A percentile compares a stretch with the other conserved stretches of the same genome.
Conservation (phyloP, 2,888 invertebrate species). For the Archaeoteleia sp. region DNA sequence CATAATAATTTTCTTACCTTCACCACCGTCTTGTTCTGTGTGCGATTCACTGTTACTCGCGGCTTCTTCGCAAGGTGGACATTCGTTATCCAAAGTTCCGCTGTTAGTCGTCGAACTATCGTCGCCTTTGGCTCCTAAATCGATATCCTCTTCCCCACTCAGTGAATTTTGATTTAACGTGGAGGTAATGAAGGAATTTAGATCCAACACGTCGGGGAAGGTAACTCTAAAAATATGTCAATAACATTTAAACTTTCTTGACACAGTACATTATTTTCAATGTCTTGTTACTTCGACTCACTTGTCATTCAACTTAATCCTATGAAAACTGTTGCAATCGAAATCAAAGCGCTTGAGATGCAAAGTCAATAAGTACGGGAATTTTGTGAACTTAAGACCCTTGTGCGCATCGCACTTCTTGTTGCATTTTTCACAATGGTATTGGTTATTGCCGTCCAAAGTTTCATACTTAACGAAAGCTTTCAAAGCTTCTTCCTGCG, state of each 20-base stretch:
- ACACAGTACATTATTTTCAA: background rate
- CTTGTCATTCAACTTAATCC: slow-evolving; percentile 92
- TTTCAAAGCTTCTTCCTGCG: slow-evolving; percentile 85
- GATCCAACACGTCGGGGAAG: slow-evolving; percentile 86
- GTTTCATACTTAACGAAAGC: slow-evolving; percentile 91
- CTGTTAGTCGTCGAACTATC: slow-evolving; percentile 83
- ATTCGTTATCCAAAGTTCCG: slow-evolving; percentile 81
- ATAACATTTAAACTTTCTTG: slow-evolving; percentile 17
- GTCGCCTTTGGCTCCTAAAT: slow-evolving; percentile 78
- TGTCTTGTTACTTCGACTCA: slow-evolving; percentile 70
- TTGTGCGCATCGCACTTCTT: slow-evolving; percentile 93
- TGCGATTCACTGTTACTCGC: slow-evolving; percentile 62
- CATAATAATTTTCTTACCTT: too few species aligned
- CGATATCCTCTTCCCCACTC: slow-evolving; percentile 74
- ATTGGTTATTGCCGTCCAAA: slow-evolving; percentile 89
- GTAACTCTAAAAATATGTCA: slow-evolving; percentile 79
- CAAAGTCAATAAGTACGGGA: slow-evolving; percentile 90
- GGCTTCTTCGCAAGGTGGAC: slow-evolving; percentile 66
- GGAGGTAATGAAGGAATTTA: slow-evolving; percentile 82
- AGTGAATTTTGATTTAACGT: slow-evolving; percentile 71
- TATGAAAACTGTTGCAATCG: slow-evolving; percentile 87
- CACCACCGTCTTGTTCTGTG: slow-evolving; percentile 79
- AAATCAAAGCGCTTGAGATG: slow-evolving; percentile 94
- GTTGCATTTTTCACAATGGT: slow-evolving; percentile 89
- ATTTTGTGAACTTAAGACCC: slow-evolving; percentile 89